These are phyloP conservation scores for Tretioscincus oriximinensis DNA, from an alignment of 2,113 vertebrate species.

Conservation along the genomic window DNA sequence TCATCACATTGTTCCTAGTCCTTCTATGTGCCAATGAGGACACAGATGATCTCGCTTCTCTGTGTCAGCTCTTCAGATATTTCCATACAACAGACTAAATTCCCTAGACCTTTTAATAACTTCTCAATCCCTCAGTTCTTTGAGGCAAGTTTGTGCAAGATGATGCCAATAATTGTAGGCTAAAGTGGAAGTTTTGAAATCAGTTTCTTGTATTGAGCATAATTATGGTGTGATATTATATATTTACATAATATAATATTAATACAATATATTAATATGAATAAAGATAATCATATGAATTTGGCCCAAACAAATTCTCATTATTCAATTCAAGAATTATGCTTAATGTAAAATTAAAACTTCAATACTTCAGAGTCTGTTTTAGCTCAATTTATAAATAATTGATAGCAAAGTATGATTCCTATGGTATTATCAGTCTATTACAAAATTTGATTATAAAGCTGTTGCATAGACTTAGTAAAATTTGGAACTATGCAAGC, in stretches of 20 bases:
- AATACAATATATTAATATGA: too few relatives aligned
- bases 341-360: background rate
- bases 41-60: too few relatives aligned
- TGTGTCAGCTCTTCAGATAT: too few relatives aligned
- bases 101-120: too few relatives aligned
- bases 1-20: too few relatives aligned
- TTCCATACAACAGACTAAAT: too few relatives aligned
- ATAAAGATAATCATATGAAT: too few relatives aligned
- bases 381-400: background rate
- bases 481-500: background rate
- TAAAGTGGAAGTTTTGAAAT: background rate
- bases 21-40: too few relatives aligned
- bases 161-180: background rate
- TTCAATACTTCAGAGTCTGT: too few relatives aligned
- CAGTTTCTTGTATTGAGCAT: background rate
- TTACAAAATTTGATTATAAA: accelerated
- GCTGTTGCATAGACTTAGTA: too few relatives aligned
- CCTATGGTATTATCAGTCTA: background rate
- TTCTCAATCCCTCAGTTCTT: background rate
- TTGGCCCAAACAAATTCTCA: too few relatives aligned
- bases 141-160: background rate
- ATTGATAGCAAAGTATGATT: background rate
- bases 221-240: background rate
- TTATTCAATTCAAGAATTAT: background rate
- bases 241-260: background rate